Base-by-base conservation (phyloP, 2,888 invertebrate genomes). In the Autographa pulchrina region DNA sequence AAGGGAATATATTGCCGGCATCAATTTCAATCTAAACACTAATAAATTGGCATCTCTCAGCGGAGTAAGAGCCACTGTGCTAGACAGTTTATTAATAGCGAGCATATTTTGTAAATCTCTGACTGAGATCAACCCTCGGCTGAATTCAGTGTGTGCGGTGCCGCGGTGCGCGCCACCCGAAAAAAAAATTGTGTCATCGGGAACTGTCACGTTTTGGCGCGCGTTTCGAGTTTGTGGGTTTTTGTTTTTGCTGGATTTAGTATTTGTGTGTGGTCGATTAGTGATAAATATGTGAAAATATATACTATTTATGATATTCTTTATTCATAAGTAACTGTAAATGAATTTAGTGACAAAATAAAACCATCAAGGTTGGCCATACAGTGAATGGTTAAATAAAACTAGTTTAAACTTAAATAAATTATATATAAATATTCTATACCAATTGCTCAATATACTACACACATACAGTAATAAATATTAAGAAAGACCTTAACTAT, bases 21-120 rank as follows among this genome's bases (percentile, higher is more conserved):
- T 96, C 95, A 94, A 94, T 96, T 95, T 94, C 93, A 94, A 95
- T 95, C 91, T 90, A 96, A 95, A 95, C 94, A 94, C 88, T 93
- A 94, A 95, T 96, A 96, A 96, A 95, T 96, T 95, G 94, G 94
- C 93, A 90, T 94, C 94, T 94, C 93, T 94, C 94, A 92, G 87
- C 93, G 91, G 85, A 87, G 87, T 74, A 81, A 78, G 83, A 86
- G 81, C 79, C 88, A 88, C 86, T 87, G 87, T 84, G 92, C 92
- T 92, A 92, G 93, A 92, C 92, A 89, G 93, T 93, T 92, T 95
- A 95, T 95, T 94, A 94, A 93, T 94, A 93, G 94, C 91, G 79
- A 87, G 89, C 88, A 92, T 92, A 92, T 93, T 94, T 95, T 94
- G 94, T 94, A 91, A 91, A 94, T 94, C 93, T 93, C 88, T 86